Base-by-base conservation (phyloP, 2,113 vertebrate species). In the Chionodraco myersi region DNA sequence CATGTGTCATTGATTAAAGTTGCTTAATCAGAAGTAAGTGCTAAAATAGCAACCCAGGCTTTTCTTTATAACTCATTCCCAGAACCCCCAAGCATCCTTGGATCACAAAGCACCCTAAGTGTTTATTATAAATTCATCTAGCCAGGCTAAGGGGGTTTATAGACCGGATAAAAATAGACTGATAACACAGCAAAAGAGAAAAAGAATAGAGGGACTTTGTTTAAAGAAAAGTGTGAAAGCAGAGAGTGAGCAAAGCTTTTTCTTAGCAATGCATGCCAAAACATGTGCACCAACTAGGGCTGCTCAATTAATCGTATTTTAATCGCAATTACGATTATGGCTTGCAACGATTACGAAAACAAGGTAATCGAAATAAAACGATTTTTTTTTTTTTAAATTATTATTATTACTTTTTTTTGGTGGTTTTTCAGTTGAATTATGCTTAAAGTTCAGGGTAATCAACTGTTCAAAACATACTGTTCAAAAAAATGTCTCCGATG, bases 81-180 rank as follows among this genome's bases (percentile, higher is more conserved):
- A 26, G 62, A 92, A 83, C 71, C 70, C 82, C 69, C 54, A 60
- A 77, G 75, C 85, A 58, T 63, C 82, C 74, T 65, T 74, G 74
- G 87, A 88, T 82, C 79, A 72, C 67, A 66, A 62, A 81, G 74
- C 70, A 77, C 73, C 71, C 72, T 84, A 88, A 92, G 90, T 90
- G 85, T 84, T 92, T 80, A 88, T 93, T 91, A 92, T 82, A 85
- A 82, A 92, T 94, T 91, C 86, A 91, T 87, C 76, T 54, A 69
- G 79, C 67, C 36, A 36, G 84, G 75, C 63, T 26, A 80, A 79
- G 64, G 67, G 79, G 77, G 64, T 71, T 77, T 73, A 72, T 77
- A 75, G 65, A 53, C 77, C 16, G 48, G 83, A 78, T 91, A 91
- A 83, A 92, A 91, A 92, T 90, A 92, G 84, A 88, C 44, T 0